Evolutionary conservation across 1,140 invertebrate genomes (phyloP).

Genomic region (Helicoverpa armigera): DNA sequence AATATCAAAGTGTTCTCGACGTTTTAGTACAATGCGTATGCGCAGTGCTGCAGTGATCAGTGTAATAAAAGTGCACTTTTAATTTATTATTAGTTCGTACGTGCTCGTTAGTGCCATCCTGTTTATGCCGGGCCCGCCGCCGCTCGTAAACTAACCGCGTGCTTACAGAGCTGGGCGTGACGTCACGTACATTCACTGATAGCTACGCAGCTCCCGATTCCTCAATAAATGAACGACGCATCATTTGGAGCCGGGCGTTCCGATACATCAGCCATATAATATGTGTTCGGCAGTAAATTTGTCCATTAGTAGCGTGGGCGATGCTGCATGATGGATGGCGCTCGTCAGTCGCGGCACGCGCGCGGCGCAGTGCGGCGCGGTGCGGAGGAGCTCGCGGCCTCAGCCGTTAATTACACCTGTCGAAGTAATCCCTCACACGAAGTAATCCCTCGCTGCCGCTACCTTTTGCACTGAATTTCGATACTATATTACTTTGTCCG

Average conservation of each 20-base stretch:
- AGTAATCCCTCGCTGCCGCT: not conserved
- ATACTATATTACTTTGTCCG: not conserved
- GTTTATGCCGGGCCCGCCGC: not conserved
- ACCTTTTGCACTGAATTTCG: not conserved
- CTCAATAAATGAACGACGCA: not conserved
- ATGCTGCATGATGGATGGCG: constrained; percentile 7
- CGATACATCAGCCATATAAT: constrained; percentile 1
- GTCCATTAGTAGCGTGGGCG: not conserved
- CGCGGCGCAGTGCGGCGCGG: not conserved
- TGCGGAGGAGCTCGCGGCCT: not conserved
- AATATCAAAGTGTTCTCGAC: not conserved
- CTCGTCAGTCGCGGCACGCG: not conserved
- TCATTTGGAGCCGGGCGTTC: not conserved
- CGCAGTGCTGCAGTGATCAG: not conserved
- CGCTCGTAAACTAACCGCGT: constrained; percentile 4
- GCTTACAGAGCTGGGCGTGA: not conserved
- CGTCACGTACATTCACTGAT: not conserved
- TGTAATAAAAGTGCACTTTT: constrained; percentile 12
- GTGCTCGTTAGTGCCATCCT: constrained; percentile 16
- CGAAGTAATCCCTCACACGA: constrained; percentile 25
- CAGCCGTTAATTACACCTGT: constrained; percentile 19
- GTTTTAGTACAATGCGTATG: not conserved
- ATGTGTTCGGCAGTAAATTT: not conserved
- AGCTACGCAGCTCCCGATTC: not conserved
- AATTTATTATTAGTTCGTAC: constrained; percentile 5